phyloP scores from a whole-genome alignment of 2,797 vertebrate species.

The Sebastes goodei region DNA sequence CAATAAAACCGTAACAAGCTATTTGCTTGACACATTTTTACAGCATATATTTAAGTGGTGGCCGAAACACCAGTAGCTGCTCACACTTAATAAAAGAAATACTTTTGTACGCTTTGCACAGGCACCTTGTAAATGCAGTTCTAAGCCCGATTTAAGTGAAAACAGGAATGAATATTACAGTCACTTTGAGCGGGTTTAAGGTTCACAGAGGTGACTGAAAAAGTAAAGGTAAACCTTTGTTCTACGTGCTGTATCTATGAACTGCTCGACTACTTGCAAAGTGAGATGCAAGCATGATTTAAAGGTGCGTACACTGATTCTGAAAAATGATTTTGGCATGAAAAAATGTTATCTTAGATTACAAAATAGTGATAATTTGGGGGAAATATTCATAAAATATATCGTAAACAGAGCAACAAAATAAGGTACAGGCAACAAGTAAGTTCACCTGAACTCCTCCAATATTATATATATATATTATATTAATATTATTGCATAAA shows the following conservation, averaged over 20 bases:
- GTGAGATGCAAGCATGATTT: background rate
- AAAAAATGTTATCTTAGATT: background rate
- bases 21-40: constrained; percentile 81
- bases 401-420: background rate
- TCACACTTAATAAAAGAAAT: constrained; percentile 79
- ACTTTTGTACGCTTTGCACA: constrained; percentile 61
- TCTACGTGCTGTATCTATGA: background rate
- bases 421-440: background rate
- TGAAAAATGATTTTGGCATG: background rate
- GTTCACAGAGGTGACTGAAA: constrained; percentile 22
- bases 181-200: constrained; percentile 21
- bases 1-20: constrained; percentile 71
- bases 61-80: constrained; percentile 71
- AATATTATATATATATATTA: background rate
- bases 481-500: background rate
- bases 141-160: constrained; percentile 74
- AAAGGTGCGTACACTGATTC: background rate
- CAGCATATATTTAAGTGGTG: constrained; percentile 71
- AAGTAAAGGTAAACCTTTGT: constrained; percentile 9
- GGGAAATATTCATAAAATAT: background rate
- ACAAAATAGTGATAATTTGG: background rate
- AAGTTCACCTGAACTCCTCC: background rate
- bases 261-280: background rate
- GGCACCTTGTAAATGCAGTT: constrained; percentile 73
- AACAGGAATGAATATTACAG: constrained; percentile 71